Evolutionary conservation across 2,113 vertebrate genomes (phyloP).

Genomic region (Prochilodus magdalenae): DNA sequence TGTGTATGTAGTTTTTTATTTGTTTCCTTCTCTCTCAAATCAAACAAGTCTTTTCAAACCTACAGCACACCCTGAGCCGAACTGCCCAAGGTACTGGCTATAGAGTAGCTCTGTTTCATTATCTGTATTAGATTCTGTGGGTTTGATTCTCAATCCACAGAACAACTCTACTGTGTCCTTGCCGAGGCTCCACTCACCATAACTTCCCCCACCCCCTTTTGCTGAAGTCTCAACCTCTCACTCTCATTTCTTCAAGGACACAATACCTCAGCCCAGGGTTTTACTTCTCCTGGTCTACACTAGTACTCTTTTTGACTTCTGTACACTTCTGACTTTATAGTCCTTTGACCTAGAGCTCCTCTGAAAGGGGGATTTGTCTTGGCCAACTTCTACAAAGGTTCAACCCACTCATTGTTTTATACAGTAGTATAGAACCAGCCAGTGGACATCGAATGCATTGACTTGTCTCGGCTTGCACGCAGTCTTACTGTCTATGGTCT

Average conservation of each 20-base stretch:
- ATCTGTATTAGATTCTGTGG: slow-evolving; percentile 12
- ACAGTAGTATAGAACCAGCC: neutral
- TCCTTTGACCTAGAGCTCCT: neutral
- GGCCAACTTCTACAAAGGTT: neutral
- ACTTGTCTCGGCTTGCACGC: neutral
- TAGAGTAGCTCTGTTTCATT: slow-evolving; percentile 15
- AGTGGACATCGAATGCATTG: neutral
- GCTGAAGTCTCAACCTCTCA: slow-evolving; percentile 36
- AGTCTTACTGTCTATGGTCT: neutral
- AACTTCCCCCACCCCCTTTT: slow-evolving; percentile 1
- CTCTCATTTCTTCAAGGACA: slow-evolving; percentile 38
- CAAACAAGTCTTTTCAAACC: neutral
- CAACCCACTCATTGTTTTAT: slow-evolving; percentile 4
- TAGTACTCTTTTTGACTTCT: slow-evolving; percentile 12
- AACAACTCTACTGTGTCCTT: slow-evolving; percentile 24
- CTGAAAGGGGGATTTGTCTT: slow-evolving; percentile 9
- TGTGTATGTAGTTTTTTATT: neutral
- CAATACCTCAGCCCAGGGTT: slow-evolving; percentile 19
- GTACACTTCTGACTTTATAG: slow-evolving; percentile 30
- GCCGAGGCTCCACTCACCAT: neutral
- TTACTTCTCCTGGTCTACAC: neutral
- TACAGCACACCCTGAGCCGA: neutral
- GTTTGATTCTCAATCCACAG: slow-evolving; percentile 34
- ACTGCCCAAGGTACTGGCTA: neutral
- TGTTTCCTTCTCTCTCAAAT: neutral